A percentile compares a stretch with the other conserved stretches of the same genome.
phyloP scores from a whole-genome alignment of 2,888 invertebrate genomes.

The Nudaria mundana region DNA sequence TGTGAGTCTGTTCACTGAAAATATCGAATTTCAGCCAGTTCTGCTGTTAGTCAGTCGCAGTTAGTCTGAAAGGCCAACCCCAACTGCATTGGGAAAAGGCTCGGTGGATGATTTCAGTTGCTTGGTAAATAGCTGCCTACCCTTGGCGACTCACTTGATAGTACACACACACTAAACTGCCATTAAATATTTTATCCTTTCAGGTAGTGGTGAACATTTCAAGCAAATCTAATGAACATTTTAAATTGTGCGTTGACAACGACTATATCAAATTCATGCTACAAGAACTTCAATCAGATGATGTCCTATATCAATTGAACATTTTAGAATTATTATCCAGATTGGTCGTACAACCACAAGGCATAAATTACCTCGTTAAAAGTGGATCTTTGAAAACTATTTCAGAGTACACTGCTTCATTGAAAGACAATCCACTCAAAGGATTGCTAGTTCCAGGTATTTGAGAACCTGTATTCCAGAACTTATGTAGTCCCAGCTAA shows the following conservation, averaged over 20 bases:
- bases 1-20: no score
- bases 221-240: slow-evolving; percentile 78
- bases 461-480: no score
- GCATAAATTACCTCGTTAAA: slow-evolving; percentile 86
- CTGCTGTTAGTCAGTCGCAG: no score
- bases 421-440: slow-evolving; percentile 83
- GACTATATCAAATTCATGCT: slow-evolving; percentile 86
- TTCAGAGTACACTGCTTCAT: slow-evolving; percentile 79
- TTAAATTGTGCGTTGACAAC: slow-evolving; percentile 80
- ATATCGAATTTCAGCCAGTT: no score
- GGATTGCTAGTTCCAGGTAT: slow-evolving; percentile 86
- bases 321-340: slow-evolving; percentile 88
- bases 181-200: slow-evolving; percentile 25
- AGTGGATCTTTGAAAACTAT: slow-evolving; percentile 84
- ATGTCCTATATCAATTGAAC: slow-evolving; percentile 90
- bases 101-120: no score
- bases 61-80: no score
- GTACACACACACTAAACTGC: no score
- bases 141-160: no score
- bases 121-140: no score
- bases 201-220: slow-evolving; percentile 85
- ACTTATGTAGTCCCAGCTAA: no score
- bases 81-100: no score
- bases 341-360: slow-evolving; percentile 86
- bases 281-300: slow-evolving; percentile 84